phyloP scores from a whole-genome alignment of 1,140 invertebrate species.

The Drosophila kikkawai region DNA sequence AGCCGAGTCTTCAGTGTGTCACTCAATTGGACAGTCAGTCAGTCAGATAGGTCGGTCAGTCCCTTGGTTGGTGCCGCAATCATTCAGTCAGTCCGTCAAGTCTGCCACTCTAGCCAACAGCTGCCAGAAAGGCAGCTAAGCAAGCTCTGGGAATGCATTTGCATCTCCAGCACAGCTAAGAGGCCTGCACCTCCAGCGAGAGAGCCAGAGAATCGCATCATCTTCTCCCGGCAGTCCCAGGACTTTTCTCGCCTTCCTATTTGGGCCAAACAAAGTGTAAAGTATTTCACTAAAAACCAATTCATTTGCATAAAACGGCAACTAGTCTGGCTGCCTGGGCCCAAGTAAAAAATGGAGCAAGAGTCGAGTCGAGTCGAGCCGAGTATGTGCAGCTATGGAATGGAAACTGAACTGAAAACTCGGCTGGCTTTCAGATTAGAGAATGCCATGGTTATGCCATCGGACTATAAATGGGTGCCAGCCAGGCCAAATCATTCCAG shows the following conservation, averaged over 20 bases:
- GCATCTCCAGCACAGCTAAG: conserved; percentile 11
- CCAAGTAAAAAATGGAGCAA: conserved; percentile 35
- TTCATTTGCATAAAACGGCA: conserved; percentile 82
- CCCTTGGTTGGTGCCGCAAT: conserved; percentile 31
- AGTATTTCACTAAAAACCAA: conserved; percentile 82
- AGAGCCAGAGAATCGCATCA: not conserved
- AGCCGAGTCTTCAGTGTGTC: conserved; percentile 19
- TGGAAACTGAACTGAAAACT: conserved; percentile 23
- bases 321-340: conserved; percentile 34
- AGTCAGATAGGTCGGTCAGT: conserved; percentile 28
- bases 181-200: not conserved
- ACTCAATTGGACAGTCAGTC: conserved; percentile 46
- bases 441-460: conserved; percentile 62
- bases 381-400: conserved; percentile 17
- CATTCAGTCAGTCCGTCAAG: conserved; percentile 51
- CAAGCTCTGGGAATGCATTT: conserved; percentile 42
- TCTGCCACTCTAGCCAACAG: conserved; percentile 52
- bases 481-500: conserved; percentile 18
- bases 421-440: conserved; percentile 56
- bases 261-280: conserved; percentile 61
- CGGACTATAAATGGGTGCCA: conserved; percentile 8
- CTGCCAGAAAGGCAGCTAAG: conserved; percentile 19
- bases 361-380: conserved; percentile 7
- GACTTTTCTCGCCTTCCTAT: not conserved
- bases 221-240: not conserved